Evolutionary conservation across 2,113 vertebrate species (phyloP), one percentile per base, ranked within the genome.

Genomic region (Muscicapa adusta): DNA sequence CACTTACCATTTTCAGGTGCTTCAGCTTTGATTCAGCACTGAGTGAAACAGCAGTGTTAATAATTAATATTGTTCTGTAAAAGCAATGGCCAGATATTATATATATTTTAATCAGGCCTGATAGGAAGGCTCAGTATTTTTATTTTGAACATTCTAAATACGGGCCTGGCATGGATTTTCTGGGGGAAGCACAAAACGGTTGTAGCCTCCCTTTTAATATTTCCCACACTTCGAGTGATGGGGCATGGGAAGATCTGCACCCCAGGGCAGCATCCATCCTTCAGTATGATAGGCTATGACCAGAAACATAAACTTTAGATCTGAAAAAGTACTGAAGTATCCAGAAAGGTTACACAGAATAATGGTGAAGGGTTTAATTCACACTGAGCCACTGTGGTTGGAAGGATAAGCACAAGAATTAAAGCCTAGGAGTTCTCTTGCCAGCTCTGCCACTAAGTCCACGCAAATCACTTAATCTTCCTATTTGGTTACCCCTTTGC

Each of bases 391-490:
- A 26, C 36, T 4, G 16, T 7, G 43, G 40, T 72, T 91, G 53
- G 56, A 81, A 84, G 84, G 80, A 87, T 85, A 71, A 89, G 74
- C 80, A 40, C 36, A 60, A 53, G 80, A 45, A 45, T 79, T 87
- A 63, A 67, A 92, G 83, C 70, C 51, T 60, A 50, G 72, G 34
- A 61, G 12, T 66, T 58, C 62, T 93, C 60, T 87, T 90, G 85
- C 72, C 85, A 95, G 78, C 60, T 89, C 91, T 75, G 80, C 73
- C 67, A 43, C 87, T 94, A 93, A 96, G 58, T 70, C 88, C 60
- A 67, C 10, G 20, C 75, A 94, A 95, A 91, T 91, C 74, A 60
- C 62, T 96, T 95, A 95, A 94, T 94, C 96, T 90, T 92, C 88
- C 85, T 91, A 67, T 88, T 94, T 56, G 51, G 47, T 57, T 89